A percentile compares a stretch with the other conserved stretches of the same genome.
phyloP scores from a whole-genome alignment of 2,888 invertebrate genomes.

The Penaeus monodon region DNA sequence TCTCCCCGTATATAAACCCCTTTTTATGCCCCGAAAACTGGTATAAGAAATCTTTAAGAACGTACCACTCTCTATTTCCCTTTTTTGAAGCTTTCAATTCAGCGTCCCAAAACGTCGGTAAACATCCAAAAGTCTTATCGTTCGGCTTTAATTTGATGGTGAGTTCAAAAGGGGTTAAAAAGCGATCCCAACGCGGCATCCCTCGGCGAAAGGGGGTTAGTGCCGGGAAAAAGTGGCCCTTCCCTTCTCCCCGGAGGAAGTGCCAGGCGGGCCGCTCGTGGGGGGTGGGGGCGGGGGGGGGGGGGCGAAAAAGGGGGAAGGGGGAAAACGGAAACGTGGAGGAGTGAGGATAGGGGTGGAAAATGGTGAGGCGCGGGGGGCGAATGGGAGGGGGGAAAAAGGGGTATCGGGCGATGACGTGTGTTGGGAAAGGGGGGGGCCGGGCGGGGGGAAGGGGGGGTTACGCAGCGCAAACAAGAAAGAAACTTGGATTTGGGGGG shows the following conservation, averaged over 20 bases:
- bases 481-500: too few relatives aligned
- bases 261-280: neutral
- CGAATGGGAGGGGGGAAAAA: neutral
- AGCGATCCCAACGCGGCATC: constrained; percentile 50
- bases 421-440: too few relatives aligned
- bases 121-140: constrained; percentile 53
- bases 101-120: constrained; percentile 50
- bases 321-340: neutral
- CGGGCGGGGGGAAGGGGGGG: too few relatives aligned
- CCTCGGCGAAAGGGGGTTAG: constrained; percentile 54
- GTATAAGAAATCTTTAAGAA: constrained; percentile 53
- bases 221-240: constrained; percentile 40
- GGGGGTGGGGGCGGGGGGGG: too few relatives aligned
- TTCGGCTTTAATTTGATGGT: constrained; percentile 52
- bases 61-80: constrained; percentile 45
- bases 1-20: constrained; percentile 23
- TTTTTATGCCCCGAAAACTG: neutral
- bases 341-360: neutral
- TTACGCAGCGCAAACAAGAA: too few relatives aligned
- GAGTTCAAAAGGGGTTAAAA: constrained; percentile 55
- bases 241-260: neutral
- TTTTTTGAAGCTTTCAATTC: constrained; percentile 57
- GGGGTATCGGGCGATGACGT: neutral
- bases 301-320: constrained; percentile 2
- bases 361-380: neutral